A percentile compares a stretch with the other conserved stretches of the same genome.
phyloP scores from a whole-genome alignment of 2,797 vertebrate species.

The Brotogeris chrysoptera region DNA sequence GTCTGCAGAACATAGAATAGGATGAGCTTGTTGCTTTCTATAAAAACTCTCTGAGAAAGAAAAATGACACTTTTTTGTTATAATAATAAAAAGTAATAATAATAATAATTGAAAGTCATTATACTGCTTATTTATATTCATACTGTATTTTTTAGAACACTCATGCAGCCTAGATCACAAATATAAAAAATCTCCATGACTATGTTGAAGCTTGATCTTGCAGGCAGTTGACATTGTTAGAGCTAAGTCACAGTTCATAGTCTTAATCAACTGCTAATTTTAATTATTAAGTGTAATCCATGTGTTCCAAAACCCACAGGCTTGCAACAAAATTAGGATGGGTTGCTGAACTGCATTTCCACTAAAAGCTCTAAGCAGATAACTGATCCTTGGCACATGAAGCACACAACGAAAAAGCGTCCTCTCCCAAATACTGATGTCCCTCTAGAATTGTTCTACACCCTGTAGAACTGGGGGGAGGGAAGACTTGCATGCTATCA shows the following conservation, averaged over 20 bases:
- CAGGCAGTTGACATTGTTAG: background rate
- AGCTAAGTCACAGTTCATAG: background rate
- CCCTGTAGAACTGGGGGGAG: fast-evolving
- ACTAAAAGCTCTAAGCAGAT: background rate
- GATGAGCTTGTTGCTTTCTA: background rate
- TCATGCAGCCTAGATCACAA: background rate
- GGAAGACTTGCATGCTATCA: fast-evolving
- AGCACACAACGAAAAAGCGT: background rate
- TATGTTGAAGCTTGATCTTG: background rate
- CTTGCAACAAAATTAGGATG: background rate
- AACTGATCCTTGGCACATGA: background rate
- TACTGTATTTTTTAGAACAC: background rate
- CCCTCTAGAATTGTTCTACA: background rate
- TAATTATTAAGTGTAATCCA: background rate
- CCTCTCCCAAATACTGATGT: fast-evolving
- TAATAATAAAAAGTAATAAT: background rate
- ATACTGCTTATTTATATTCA: background rate
- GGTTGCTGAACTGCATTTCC: background rate
- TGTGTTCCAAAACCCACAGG: background rate
- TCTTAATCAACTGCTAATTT: background rate
- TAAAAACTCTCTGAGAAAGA: background rate
- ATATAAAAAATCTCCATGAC: background rate
- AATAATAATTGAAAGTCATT: background rate
- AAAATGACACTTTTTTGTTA: background rate
- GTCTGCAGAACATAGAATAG: background rate